phyloP scores from a whole-genome alignment of 2,113 vertebrate species.

The Plectropomus leopardus region DNA sequence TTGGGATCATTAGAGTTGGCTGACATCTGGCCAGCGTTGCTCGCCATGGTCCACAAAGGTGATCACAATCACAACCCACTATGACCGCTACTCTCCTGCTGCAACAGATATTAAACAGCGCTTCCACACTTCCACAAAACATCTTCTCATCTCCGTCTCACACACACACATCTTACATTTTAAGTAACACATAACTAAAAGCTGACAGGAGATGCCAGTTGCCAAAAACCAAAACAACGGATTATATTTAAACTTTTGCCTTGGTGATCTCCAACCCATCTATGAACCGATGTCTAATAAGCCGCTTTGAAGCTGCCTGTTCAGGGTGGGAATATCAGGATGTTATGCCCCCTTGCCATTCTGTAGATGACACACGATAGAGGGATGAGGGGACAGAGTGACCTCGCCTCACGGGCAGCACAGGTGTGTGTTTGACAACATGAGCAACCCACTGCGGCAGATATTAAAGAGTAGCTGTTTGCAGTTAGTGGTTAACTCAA shows the following conservation, averaged over 20 bases:
- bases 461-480: too few species aligned
- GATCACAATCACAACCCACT: conserved; percentile 64
- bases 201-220: conserved; percentile 27
- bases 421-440: too few species aligned
- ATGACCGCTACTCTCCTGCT: conserved; percentile 52
- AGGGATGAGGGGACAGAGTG: too few species aligned
- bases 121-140: conserved; percentile 34
- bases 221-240: conserved; percentile 23
- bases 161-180: conserved; percentile 22
- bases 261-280: background rate
- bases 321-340: too few species aligned
- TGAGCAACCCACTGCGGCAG: too few species aligned
- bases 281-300: conserved; percentile 11
- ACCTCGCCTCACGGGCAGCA: too few species aligned
- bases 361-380: too few species aligned
- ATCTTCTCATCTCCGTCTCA: conserved; percentile 24
- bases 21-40: conserved; percentile 79
- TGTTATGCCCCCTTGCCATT: too few species aligned
- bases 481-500: too few species aligned
- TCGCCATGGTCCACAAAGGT: conserved; percentile 64
- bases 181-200: conserved; percentile 18
- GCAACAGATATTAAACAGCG: conserved; percentile 67
- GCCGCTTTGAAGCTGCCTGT: too few species aligned
- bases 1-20: conserved; percentile 81
- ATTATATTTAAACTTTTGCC: conserved; percentile 13